Conservation (phyloP, 2,888 invertebrate species). For the Smittia sp. region DNA sequence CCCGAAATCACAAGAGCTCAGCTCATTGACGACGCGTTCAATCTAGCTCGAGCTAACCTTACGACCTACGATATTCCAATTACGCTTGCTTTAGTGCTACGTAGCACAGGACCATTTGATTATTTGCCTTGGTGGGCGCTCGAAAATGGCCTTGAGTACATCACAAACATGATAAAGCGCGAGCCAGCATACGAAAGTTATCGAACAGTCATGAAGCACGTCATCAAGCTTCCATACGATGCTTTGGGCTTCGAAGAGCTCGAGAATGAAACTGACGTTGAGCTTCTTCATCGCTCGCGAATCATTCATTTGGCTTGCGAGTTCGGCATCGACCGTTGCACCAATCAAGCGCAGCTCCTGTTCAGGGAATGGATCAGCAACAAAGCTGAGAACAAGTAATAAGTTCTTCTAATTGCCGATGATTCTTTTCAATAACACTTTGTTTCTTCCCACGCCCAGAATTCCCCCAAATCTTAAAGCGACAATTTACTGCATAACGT, state of each 20-base stretch:
- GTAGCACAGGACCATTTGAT: slow-evolving; percentile 56
- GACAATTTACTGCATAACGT: slow-evolving; percentile 65
- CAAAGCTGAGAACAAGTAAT: slow-evolving; percentile 56
- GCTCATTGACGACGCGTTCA: slow-evolving; percentile 66
- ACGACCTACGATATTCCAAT: slow-evolving; percentile 60
- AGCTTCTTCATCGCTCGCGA: slow-evolving; percentile 56
- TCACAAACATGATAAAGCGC: slow-evolving; percentile 59
- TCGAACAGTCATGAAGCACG: slow-evolving; percentile 53
- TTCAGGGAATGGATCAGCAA: slow-evolving; percentile 58
- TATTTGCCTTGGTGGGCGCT: slow-evolving; percentile 63
- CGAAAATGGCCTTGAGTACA: slow-evolving; percentile 58
- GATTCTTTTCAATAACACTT: neutral
- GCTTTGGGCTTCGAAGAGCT: slow-evolving; percentile 56
- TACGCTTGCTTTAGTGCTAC: slow-evolving; percentile 53
- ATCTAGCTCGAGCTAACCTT: slow-evolving; percentile 59
- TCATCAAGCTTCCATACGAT: slow-evolving; percentile 53
- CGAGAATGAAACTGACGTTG: slow-evolving; percentile 55
- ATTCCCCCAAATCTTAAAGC: slow-evolving; percentile 62
- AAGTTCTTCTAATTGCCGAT: slow-evolving; percentile 44
- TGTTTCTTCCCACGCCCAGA: slow-evolving; percentile 49
- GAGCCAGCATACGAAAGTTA: slow-evolving; percentile 61
- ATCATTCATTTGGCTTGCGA: slow-evolving; percentile 59
- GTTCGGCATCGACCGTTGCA: slow-evolving; percentile 56
- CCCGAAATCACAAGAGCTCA: slow-evolving; percentile 64
- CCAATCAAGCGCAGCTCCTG: slow-evolving; percentile 53